Conservation (phyloP, 2,797 vertebrate genomes). For the Hypotaenidia philippensis region DNA sequence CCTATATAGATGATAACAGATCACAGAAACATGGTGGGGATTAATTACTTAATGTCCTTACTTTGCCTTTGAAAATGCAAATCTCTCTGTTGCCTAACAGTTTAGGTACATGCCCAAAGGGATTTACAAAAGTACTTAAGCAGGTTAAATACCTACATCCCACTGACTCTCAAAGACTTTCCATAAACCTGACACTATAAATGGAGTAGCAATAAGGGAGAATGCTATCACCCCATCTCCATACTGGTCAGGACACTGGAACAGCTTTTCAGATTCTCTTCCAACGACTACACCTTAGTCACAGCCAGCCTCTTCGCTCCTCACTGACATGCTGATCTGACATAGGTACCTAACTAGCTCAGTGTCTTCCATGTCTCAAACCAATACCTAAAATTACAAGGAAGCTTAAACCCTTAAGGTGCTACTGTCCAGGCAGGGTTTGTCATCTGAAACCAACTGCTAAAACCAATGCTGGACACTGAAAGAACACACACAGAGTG, state of each 20-base stretch:
- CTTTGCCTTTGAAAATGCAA: slow-evolving; percentile 47
- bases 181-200: slow-evolving; percentile 7
- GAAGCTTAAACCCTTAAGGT: background rate
- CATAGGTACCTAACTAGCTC: background rate
- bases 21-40: background rate
- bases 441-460: background rate
- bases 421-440: background rate
- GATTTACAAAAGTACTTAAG: slow-evolving; percentile 60
- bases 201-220: background rate
- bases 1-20: background rate
- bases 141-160: slow-evolving; percentile 49
- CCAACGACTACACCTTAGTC: background rate
- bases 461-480: background rate
- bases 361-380: background rate
- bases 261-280: background rate
- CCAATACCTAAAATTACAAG: background rate
- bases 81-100: slow-evolving; percentile 14
- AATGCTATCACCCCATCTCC: background rate
- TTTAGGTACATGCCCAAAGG: slow-evolving; percentile 40
- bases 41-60: slow-evolving; percentile 15
- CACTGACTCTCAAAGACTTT: slow-evolving; percentile 26
- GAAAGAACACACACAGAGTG: accelerated
- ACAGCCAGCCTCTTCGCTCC: background rate
- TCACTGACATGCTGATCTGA: background rate
- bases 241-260: background rate